Percentiles rank a stretch among this genome's conserved stretches.
Conservation (phyloP, 1,140 invertebrate genomes). For the Lordiphosa collinella region DNA sequence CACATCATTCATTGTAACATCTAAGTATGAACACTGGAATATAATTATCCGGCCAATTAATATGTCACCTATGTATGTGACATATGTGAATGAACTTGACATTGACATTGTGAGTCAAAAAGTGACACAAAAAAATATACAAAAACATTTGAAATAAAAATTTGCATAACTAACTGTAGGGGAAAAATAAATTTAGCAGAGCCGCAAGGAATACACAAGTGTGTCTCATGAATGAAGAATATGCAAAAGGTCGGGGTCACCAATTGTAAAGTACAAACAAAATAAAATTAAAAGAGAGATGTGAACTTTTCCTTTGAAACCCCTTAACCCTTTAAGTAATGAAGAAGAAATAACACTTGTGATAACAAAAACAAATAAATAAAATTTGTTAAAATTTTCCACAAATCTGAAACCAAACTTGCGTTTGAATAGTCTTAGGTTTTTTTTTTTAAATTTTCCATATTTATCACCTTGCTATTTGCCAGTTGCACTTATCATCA, state of each 20-base stretch:
- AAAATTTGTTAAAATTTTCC: too few relatives aligned
- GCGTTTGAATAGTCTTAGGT: too few relatives aligned
- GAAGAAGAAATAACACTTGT: too few relatives aligned
- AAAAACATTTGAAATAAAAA: slow-evolving; percentile 2
- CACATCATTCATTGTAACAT: slow-evolving; percentile 1
- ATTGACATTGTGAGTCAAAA: slow-evolving; percentile 42
- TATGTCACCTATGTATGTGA: slow-evolving; percentile 27
- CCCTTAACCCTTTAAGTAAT: too few relatives aligned
- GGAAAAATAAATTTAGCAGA: not conserved
- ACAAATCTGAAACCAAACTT: too few relatives aligned
- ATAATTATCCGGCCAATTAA: slow-evolving; percentile 45
- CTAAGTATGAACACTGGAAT: not conserved
- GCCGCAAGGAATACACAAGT: not conserved
- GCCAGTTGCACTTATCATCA: too few relatives aligned
- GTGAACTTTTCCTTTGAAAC: too few relatives aligned
- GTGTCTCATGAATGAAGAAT: not conserved
- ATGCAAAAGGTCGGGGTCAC: not conserved
- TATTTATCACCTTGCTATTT: too few relatives aligned
- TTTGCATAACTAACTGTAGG: slow-evolving; percentile 33
- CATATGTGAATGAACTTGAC: slow-evolving; percentile 55
- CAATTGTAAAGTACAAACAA: not conserved
- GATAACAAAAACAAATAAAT: too few relatives aligned
- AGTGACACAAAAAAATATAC: slow-evolving; percentile 20
- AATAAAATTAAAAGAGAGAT: not conserved
- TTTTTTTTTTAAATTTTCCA: too few relatives aligned